phyloP scores from a whole-genome alignment of 2,888 invertebrate species.

The Yponomeuta evonymella region DNA sequence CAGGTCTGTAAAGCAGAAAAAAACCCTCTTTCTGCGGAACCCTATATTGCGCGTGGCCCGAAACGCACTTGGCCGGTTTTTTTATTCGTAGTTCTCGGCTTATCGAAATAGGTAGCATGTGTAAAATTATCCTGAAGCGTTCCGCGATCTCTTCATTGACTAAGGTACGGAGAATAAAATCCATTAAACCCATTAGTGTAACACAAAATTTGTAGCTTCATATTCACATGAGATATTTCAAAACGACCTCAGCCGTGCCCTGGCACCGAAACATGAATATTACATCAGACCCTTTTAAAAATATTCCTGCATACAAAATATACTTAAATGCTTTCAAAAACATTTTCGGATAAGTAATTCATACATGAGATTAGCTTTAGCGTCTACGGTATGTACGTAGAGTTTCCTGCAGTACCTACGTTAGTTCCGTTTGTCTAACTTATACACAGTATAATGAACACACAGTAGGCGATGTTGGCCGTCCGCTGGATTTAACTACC shows the following conservation, averaged over 20 bases:
- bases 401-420: neutral
- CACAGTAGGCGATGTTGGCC: too few species aligned
- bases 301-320: neutral
- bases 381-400: neutral
- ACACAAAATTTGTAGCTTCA: conserved; percentile 2
- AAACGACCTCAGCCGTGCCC: conserved; percentile 1
- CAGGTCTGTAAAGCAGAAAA: too few species aligned
- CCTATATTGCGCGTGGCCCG: too few species aligned
- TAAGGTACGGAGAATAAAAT: neutral
- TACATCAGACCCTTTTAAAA: conserved; percentile 11
- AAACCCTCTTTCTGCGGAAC: too few species aligned
- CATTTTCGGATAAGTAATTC: conserved; percentile 4
- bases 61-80: too few species aligned
- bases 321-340: conserved; percentile 10
- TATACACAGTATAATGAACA: too few species aligned
- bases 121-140: neutral
- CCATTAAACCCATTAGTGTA: conserved; percentile 1
- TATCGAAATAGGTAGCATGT: too few species aligned
- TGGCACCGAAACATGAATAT: conserved; percentile 5
- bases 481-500: too few species aligned
- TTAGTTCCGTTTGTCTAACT: neutral
- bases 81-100: too few species aligned
- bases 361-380: conserved; percentile 5
- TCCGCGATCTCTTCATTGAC: neutral
- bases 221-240: conserved; percentile 10